phyloP scores from a whole-genome alignment of 2,888 invertebrate species.

The Falcaria lacertinaria region DNA sequence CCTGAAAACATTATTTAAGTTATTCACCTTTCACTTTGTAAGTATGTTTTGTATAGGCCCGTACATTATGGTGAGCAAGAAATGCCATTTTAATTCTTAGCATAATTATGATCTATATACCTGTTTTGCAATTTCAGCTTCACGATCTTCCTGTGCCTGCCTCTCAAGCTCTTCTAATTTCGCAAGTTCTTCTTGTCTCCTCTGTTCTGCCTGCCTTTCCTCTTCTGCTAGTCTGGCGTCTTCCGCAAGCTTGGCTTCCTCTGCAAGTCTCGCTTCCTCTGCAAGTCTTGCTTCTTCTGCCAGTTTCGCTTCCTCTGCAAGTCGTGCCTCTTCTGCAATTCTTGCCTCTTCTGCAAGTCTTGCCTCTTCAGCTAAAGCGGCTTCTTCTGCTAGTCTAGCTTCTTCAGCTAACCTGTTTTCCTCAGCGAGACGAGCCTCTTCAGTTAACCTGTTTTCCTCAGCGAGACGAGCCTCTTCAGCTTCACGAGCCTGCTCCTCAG shows the following conservation, averaged over 20 bases:
- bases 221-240: conserved; percentile 51
- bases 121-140: conserved; percentile 84
- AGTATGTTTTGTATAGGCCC: too few relatives aligned
- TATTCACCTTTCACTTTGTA: too few relatives aligned
- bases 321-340: conserved; percentile 60
- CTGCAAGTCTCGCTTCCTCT: conserved; percentile 50
- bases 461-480: conserved; percentile 53
- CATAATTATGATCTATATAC: too few relatives aligned
- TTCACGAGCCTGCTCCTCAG: conserved; percentile 39
- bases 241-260: conserved; percentile 53
- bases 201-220: conserved; percentile 72
- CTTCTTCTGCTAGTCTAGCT: conserved; percentile 55
- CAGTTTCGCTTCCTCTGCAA: conserved; percentile 67
- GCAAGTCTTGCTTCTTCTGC: conserved; percentile 61
- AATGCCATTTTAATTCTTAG: too few relatives aligned
- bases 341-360: conserved; percentile 67
- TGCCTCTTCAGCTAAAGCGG: conserved; percentile 57
- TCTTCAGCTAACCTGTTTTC: conserved; percentile 68
- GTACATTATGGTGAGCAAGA: too few relatives aligned
- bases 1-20: too few relatives aligned
- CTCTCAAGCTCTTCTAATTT: conserved; percentile 80
- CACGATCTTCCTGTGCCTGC: conserved; percentile 82
- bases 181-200: conserved; percentile 76
- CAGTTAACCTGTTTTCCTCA: conserved; percentile 56
- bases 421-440: conserved; percentile 61